Conservation (phyloP, 2,113 vertebrate genomes). For the Ammodramus savannarum region DNA sequence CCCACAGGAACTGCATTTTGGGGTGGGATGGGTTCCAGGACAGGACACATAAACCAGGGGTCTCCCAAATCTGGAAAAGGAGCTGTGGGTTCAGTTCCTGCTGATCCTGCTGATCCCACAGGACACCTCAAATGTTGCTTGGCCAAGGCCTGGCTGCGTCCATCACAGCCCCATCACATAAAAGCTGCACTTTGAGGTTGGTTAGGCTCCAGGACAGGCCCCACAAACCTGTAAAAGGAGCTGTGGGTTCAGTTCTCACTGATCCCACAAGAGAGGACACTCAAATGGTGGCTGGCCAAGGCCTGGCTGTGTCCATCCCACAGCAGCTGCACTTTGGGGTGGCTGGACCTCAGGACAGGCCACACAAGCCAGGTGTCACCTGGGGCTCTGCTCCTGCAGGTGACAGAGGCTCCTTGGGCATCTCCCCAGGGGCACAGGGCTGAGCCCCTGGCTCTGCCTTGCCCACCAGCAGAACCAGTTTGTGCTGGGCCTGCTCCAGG, state of each 20-base stretch:
- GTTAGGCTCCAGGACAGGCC: not conserved
- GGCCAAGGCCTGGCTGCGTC: not conserved
- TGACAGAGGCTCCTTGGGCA: not conserved
- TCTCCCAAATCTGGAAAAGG: not conserved
- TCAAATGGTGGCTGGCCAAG: not conserved
- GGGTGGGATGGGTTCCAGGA: not conserved
- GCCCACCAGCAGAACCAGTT: not conserved
- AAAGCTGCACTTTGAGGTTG: not conserved
- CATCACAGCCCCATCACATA: not conserved
- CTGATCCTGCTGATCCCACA: not conserved
- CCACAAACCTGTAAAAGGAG: not conserved
- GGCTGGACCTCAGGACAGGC: not conserved
- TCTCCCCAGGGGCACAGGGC: not conserved
- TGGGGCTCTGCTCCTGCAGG: not conserved
- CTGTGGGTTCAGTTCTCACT: no score
- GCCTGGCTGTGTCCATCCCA: not conserved
- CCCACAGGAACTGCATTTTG: not conserved
- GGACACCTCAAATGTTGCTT: fast-evolving
- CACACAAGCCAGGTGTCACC: fast-evolving
- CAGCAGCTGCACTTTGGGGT: not conserved
- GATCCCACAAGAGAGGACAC: not conserved
- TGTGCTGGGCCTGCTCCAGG: not conserved
- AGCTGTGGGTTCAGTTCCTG: not conserved
- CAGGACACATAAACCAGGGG: no score
- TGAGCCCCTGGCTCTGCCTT: no score